phyloP scores from a whole-genome alignment of 2,797 vertebrate genomes.

The Otolemur crassicaudatus region DNA sequence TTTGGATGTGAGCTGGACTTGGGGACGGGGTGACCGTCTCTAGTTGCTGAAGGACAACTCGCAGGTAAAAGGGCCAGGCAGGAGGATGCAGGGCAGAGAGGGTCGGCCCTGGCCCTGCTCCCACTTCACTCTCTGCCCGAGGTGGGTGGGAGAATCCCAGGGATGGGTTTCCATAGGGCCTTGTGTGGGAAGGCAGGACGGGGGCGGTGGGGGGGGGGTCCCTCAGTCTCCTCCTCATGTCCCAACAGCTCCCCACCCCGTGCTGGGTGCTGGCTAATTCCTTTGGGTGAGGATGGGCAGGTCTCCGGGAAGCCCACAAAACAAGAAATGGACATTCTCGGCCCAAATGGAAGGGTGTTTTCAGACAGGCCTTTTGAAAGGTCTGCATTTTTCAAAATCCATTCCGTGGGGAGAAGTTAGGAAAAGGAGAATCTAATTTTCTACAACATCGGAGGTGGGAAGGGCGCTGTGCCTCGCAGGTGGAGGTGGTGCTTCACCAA shows the following conservation, averaged over 20 bases:
- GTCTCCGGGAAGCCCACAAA: background rate
- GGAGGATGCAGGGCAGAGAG: fast-evolving
- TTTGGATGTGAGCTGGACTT: fast-evolving
- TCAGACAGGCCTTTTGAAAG: background rate
- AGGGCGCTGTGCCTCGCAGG: fast-evolving
- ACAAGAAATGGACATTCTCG: background rate
- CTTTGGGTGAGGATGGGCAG: fast-evolving
- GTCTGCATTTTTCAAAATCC: conserved; percentile 49
- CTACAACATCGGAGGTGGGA: background rate
- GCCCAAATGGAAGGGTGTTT: conserved; percentile 17
- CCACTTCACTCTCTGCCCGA: fast-evolving
- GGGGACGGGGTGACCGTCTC: fast-evolving
- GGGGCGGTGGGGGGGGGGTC: too few species aligned
- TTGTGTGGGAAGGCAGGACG: fast-evolving
- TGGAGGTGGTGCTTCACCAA: background rate
- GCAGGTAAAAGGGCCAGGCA: background rate
- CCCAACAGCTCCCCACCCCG: fast-evolving
- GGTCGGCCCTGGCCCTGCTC: fast-evolving
- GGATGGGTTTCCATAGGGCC: fast-evolving
- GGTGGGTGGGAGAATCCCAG: fast-evolving
- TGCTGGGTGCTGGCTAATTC: fast-evolving
- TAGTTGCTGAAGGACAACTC: background rate
- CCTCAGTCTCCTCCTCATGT: fast-evolving
- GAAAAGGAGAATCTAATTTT: conserved; percentile 40
- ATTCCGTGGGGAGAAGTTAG: background rate